A percentile compares a stretch with the other conserved stretches of the same genome.
Conservation (phyloP, 2,888 invertebrate species). For the Piscicola geometra region DNA sequence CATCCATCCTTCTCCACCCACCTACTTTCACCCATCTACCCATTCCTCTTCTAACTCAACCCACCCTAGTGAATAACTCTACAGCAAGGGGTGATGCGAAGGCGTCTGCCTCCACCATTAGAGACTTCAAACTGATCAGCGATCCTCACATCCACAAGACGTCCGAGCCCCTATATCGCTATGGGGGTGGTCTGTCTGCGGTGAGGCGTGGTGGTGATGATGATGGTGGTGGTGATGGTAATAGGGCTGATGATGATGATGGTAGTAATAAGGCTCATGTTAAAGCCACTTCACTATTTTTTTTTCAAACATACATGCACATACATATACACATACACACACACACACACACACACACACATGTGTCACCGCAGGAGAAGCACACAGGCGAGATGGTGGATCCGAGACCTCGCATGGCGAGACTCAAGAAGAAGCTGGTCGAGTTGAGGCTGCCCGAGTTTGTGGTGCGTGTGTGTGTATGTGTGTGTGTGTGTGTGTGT, state of each 20-base stretch:
- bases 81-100: no score
- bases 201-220: not conserved
- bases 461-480: not conserved
- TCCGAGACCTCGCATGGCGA: constrained; percentile 12
- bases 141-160: not conserved
- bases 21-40: no score
- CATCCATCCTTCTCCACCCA: no score
- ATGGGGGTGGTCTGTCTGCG: not conserved
- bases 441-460: constrained; percentile 20
- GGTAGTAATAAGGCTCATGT: no score
- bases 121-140: constrained; percentile 4
- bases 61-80: no score
- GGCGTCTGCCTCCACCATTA: no score
- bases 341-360: not conserved
- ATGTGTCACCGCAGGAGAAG: not conserved
- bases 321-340: constrained; percentile 7
- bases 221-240: no score
- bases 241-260: no score
- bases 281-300: no score
- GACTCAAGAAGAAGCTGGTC: constrained; percentile 3
- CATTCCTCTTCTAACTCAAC: no score
- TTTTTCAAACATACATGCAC: no score
- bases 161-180: not conserved
- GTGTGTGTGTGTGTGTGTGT: not conserved
- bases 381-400: constrained; percentile 11